phyloP scores from a whole-genome alignment of 2,797 vertebrate species.

The Eulemur albifrons region DNA sequence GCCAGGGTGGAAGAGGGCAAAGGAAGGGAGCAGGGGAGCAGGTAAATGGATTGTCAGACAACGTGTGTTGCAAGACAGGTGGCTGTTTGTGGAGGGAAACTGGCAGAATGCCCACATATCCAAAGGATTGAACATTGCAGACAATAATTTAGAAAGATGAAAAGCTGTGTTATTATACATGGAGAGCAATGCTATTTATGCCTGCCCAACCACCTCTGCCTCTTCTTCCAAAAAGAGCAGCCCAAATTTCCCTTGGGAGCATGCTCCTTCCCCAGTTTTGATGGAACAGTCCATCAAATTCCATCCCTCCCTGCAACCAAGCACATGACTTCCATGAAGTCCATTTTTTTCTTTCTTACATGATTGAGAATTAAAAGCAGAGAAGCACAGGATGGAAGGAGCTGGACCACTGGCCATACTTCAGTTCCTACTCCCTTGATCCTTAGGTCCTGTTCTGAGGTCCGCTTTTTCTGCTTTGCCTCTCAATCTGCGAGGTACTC shows the following conservation, averaged over 20 bases:
- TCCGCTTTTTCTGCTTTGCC: background rate
- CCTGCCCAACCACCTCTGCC: background rate
- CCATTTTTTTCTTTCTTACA: background rate
- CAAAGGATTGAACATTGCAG: background rate
- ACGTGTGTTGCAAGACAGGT: background rate
- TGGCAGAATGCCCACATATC: background rate
- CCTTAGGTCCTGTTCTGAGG: background rate
- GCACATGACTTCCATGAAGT: background rate
- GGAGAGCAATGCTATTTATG: background rate
- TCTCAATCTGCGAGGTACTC: background rate
- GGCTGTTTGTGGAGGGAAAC: background rate
- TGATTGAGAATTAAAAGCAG: background rate
- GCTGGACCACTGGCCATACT: accelerated
- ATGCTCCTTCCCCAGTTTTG: background rate
- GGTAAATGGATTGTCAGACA: background rate
- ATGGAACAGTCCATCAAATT: background rate
- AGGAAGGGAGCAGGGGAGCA: background rate
- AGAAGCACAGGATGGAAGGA: background rate
- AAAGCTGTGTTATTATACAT: background rate
- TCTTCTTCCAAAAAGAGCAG: background rate
- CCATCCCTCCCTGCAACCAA: background rate
- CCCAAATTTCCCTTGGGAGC: background rate
- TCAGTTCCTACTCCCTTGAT: background rate
- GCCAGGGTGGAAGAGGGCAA: background rate
- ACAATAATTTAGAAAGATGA: background rate